Base-by-base conservation (phyloP, 2,113 vertebrate genomes). In the Mugil cephalus region DNA sequence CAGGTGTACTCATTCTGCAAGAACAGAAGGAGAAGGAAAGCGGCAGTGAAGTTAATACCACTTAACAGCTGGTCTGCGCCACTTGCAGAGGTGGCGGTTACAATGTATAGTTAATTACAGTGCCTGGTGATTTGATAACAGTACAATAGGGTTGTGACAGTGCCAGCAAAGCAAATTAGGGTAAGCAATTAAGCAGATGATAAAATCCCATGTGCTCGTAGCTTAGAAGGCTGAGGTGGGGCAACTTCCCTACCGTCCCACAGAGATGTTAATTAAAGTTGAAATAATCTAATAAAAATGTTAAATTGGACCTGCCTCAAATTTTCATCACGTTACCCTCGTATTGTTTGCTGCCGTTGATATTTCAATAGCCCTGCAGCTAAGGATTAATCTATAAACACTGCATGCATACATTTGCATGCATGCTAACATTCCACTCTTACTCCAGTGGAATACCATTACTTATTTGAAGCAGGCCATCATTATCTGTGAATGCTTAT, bases 1-100 rank as follows among this genome's bases (percentile, higher is more conserved):
- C 93, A 95, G 5, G 89, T 91, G 43, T 94, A 95, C 68, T 94
- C 93, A 69, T 90, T 94, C 94, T 95, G 91, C 60, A 77, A 69
- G 54, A 58, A 43, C 10, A 85, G 24, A 73, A 54, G 14, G 34
- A 77, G 42, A 38, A 65, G 7, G 69, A 24, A 19, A 38, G 35
- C 71, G 15, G 79, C 14, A 63, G 60, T 65, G 71, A 58, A 48
- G 55, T 80, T 34, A 72, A 54, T 54, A 59, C 36, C 59, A 61
- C 75, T 59, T 54, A 65, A 62, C 78, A 87, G 64, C 73, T 69
- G 77, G 59, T 65, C 48, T 55, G 40, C 15, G 34, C 30, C 56
- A 59, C 30, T 68, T 56, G 50, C 65, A 70, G 47, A 65, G 63
- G 74, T 74, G 82, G 86, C 78, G 70, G 74, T 74, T 73, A 87